Evolutionary conservation across 2,888 invertebrate genomes (phyloP).

Genomic region (Philaethria dido): DNA sequence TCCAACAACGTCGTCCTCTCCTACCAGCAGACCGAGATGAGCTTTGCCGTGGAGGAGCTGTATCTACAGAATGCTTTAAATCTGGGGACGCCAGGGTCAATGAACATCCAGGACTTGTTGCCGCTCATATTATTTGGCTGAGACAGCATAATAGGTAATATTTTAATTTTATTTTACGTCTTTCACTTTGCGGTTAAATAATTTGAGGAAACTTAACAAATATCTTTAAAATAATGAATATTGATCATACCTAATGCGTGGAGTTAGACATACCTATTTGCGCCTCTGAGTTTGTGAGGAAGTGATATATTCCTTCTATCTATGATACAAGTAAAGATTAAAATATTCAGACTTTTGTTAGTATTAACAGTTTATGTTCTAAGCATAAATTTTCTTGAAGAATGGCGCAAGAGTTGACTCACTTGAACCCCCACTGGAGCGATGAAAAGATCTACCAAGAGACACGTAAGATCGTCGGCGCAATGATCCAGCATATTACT

Average conservation of each 20-base stretch:
- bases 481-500: conserved; percentile 92
- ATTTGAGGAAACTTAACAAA: no score
- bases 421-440: conserved; percentile 93
- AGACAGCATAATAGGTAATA: conserved; percentile 87
- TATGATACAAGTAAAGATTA: no score
- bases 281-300: no score
- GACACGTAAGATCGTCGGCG: conserved; percentile 91
- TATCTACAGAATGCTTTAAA: conserved; percentile 89
- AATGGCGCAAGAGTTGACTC: conserved; percentile 88
- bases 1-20: conserved; percentile 84
- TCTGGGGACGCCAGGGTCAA: conserved; percentile 91
- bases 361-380: not conserved
- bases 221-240: no score
- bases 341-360: no score
- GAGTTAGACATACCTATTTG: no score
- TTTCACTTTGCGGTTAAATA: not conserved
- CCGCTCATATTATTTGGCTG: conserved; percentile 90
- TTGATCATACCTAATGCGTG: no score
- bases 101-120: conserved; percentile 91
- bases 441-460: conserved; percentile 95
- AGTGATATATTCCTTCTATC: no score
- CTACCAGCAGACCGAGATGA: conserved; percentile 86
- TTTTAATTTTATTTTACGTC: not conserved
- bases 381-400: conserved; percentile 57
- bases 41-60: conserved; percentile 88